A percentile compares a stretch with the other conserved stretches of the same genome.
Evolutionary conservation across 2,888 invertebrate species (phyloP).

Genomic region (Conchocele bisecta): DNA sequence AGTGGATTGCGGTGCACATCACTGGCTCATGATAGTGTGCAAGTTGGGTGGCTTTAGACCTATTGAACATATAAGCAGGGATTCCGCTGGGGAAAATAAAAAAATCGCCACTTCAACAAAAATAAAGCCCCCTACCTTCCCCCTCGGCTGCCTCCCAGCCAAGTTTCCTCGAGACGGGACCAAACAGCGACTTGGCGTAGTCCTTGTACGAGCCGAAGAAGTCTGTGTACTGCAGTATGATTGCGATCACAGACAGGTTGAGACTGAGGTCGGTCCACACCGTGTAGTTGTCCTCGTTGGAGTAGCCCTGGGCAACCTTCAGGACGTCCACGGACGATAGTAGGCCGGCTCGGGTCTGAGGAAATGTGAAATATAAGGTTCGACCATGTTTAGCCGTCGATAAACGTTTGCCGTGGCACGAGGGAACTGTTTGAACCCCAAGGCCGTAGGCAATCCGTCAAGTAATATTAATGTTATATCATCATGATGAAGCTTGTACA

Average conservation of each 20-base stretch:
- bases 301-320: slow-evolving; percentile 92
- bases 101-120: no score
- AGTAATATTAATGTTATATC: no score
- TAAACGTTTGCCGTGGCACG: no score
- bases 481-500: no score
- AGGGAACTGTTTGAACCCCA: no score
- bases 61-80: no score
- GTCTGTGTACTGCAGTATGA: slow-evolving; percentile 91
- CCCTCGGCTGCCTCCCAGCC: slow-evolving; percentile 93
- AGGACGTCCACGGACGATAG: slow-evolving; percentile 91
- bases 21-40: no score
- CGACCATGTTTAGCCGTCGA: no score
- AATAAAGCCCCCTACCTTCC: slow-evolving; percentile 86
- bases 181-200: slow-evolving; percentile 90
- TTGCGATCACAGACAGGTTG: slow-evolving; percentile 90
- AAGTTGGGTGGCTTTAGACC: no score
- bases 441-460: no score
- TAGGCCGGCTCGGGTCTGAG: slow-evolving; percentile 88
- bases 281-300: slow-evolving; percentile 94
- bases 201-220: slow-evolving; percentile 88
- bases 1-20: no score
- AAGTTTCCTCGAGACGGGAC: slow-evolving; percentile 88
- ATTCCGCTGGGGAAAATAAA: no score
- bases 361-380: slow-evolving; percentile 4
- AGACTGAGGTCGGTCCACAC: slow-evolving; percentile 90